Base-by-base conservation (phyloP, 1,140 invertebrate species). In the Brachionus manjavacas region DNA sequence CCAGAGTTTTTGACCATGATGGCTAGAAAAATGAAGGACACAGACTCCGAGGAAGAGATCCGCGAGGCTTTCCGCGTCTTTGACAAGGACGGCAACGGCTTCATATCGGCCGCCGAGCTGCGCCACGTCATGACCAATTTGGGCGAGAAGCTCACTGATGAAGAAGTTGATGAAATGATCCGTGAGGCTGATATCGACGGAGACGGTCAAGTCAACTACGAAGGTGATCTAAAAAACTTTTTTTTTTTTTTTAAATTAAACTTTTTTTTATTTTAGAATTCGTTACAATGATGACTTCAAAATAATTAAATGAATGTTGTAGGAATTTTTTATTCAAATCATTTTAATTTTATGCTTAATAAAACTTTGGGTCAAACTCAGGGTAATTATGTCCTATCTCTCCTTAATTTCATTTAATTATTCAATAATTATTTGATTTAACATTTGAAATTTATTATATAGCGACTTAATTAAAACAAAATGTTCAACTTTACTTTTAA, bases 11-110 rank as follows among this genome's bases (percentile, higher is more conserved):
- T 98, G 86, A 97, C 96, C 87, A 98, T 98, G 96, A 97, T 97
- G 96, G 96, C 96, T 87, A 93, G 95, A 88, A 98, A 98, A 93
- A 98, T 98, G 96, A 97, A 97, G 90, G 95, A 97, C 91, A 97
- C 96, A 85, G 95, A 97, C 91, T 96, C 94, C 90, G 95, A 98
- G 92, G 96, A 97, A 90, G 96, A 98, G 90, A 74, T 85, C 76
- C 66, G 85, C 16, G 85, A 85, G 20, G 86, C 85, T 7, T 85
- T 85, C 85, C 89, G 91, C 78, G 94, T 95, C 60, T 96, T 97
- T 87, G 95, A 97, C 89, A 95, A 95, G 89, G 94, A 96, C 89
- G 95, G 95, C 86, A 95, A 96, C 86, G 96, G 96, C 1, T 92
- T 95, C 88, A 96, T 98, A 88, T 94, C 94, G 1, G 94, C 94